Evolutionary conservation across 2,797 vertebrate genomes (phyloP).

Genomic region (Crax fasciolata): DNA sequence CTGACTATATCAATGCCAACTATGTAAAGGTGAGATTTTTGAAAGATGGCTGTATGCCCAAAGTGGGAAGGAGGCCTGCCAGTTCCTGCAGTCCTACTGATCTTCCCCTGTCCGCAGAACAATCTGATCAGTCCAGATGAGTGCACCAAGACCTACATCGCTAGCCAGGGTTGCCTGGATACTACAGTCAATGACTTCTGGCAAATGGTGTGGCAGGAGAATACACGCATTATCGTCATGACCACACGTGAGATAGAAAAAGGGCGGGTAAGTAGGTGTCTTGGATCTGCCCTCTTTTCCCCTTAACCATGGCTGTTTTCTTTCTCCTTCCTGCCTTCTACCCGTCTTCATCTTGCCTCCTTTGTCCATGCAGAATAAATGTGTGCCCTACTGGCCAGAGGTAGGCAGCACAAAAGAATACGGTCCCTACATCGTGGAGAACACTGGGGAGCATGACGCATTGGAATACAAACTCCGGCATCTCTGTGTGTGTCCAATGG

Average conservation of each 20-base stretch:
- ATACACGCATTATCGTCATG: slow-evolving; percentile 93
- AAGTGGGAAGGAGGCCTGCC: not conserved
- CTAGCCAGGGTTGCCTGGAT: slow-evolving; percentile 93
- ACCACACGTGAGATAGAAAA: slow-evolving; percentile 97
- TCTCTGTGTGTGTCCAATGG: slow-evolving; percentile 80
- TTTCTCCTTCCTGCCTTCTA: not conserved
- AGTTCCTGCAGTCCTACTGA: not conserved
- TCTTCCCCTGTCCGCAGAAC: slow-evolving; percentile 71
- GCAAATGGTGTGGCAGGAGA: slow-evolving; percentile 98
- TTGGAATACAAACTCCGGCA: slow-evolving; percentile 90
- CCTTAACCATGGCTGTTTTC: not conserved
- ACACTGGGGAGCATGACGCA: slow-evolving; percentile 81
- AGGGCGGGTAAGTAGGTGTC: slow-evolving; percentile 88
- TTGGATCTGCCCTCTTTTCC: not conserved
- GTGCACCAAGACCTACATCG: slow-evolving; percentile 91
- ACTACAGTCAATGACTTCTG: slow-evolving; percentile 94
- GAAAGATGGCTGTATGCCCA: not conserved
- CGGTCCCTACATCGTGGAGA: slow-evolving; percentile 85
- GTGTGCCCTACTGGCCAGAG: slow-evolving; percentile 95
- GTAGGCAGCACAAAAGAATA: slow-evolving; percentile 76
- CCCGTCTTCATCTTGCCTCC: not conserved
- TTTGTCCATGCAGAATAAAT: slow-evolving; percentile 89
- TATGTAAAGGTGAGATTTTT: slow-evolving; percentile 88
- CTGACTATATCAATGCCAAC: slow-evolving; percentile 98
- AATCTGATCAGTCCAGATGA: slow-evolving; percentile 80